Base-by-base conservation (phyloP, 2,888 invertebrate species). In the Drosophila affinis region DNA sequence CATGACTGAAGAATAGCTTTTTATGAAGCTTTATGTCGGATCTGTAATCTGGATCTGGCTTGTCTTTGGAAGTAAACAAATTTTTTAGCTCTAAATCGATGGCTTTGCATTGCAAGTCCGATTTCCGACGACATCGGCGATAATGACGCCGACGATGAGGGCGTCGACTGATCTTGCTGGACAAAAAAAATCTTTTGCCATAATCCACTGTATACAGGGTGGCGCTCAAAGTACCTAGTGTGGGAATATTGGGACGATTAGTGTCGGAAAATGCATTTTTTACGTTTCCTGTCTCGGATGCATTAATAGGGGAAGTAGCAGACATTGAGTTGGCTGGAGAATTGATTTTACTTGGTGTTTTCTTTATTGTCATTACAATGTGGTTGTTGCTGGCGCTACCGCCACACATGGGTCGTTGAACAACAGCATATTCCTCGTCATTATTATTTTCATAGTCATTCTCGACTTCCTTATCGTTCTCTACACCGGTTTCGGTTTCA, bases 321-420 rank as follows among this genome's bases (percentile, higher is more conserved):
- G 79, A 76, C 14, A 82, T 70, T 3, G 88, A 85, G 21, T 81
- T 85, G 9, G 80, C 81, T 3, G 90, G 81, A 0, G 90, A 90
- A 62, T 85, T 88, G 0, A 81, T 81, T 81, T 91, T 90, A 56
- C 83, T 90, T 14, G 91, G 90, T 6, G 90, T 91, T 76, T 91
- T 91, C 46, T 91, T 91, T 53, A 91, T 91, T 12, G 91, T 91
- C 62, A 91, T 53, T 1, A 91, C 90, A 34, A 91, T 91, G 59
- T 91, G 91, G 75, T 90, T 90, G 46, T 78, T 86, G 34, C 27
- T 32, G 32, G 10, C 24, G 1, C 75, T 82, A 4, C 45, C 61
- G 6, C 49, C 58, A 17, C 29, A 10, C 14, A 61, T 56, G 3
- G 77, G 78, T 3, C 48, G 85, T 74, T 64, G 90, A 70, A 81